Conservation (phyloP, 2,888 invertebrate genomes). For the Lasiommata megera region DNA sequence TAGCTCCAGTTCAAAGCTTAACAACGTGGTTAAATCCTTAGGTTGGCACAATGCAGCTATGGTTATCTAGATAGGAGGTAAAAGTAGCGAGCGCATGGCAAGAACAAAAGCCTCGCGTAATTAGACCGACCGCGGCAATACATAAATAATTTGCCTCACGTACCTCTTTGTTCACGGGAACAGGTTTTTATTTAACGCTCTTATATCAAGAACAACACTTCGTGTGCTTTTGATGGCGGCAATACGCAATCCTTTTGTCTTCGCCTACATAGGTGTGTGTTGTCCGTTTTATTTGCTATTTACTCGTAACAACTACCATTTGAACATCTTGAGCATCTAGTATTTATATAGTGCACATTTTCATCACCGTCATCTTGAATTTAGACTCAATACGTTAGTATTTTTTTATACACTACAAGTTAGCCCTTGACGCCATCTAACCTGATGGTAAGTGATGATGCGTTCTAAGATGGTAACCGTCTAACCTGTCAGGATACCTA, state of each 20-base stretch:
- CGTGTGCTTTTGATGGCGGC: constrained; percentile 64
- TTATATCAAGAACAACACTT: constrained; percentile 73
- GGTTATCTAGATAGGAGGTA: constrained; percentile 59
- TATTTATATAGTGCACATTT: no score
- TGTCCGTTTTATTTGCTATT: constrained; percentile 22
- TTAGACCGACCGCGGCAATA: constrained; percentile 78
- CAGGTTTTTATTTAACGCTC: constrained; percentile 76
- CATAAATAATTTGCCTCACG: constrained; percentile 81
- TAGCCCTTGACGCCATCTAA: no score
- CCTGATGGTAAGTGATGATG: no score
- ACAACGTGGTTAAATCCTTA: constrained; percentile 51
- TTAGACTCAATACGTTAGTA: no score
- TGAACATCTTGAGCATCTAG: background rate
- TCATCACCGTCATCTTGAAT: no score
- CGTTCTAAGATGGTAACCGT: no score
- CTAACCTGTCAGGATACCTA: no score
- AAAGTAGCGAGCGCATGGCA: constrained; percentile 54
- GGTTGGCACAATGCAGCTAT: constrained; percentile 55
- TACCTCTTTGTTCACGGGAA: constrained; percentile 72
- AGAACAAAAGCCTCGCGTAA: constrained; percentile 78
- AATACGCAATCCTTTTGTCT: constrained; percentile 63
- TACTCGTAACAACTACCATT: constrained; percentile 8
- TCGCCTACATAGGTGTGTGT: constrained; percentile 29
- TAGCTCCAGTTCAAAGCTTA: constrained; percentile 35
- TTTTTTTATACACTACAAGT: no score